phyloP scores from a whole-genome alignment of 2,797 vertebrate species.

The Artibeus jamaicensis region DNA sequence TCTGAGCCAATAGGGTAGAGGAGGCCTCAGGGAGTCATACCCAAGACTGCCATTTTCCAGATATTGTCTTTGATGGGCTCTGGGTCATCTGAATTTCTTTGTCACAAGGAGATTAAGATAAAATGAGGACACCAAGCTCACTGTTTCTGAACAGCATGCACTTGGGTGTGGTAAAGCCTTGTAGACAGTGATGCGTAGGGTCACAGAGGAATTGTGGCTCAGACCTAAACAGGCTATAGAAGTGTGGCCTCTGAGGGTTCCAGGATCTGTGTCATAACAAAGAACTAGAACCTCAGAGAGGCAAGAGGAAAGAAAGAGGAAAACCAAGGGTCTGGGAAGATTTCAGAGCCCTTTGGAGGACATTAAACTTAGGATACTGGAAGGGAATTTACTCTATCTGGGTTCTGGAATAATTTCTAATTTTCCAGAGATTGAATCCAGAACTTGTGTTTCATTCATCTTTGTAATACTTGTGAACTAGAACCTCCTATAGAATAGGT shows the following conservation, averaged over 20 bases:
- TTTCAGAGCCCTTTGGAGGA: background rate
- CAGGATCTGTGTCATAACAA: slow-evolving; percentile 61
- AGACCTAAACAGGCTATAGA: background rate
- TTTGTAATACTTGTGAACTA: background rate
- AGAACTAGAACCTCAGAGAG: slow-evolving; percentile 42
- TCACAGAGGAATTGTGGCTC: background rate
- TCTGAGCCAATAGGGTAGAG: background rate
- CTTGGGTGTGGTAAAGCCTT: background rate
- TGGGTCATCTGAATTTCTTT: slow-evolving; percentile 51
- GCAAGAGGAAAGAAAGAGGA: background rate
- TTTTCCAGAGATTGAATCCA: background rate
- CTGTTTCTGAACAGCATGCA: background rate
- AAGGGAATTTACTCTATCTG: background rate
- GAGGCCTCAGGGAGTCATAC: slow-evolving; percentile 19
- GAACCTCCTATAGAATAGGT: background rate
- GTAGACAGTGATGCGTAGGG: background rate
- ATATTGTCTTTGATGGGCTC: background rate
- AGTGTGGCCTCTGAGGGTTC: slow-evolving; percentile 47
- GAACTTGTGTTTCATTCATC: background rate
- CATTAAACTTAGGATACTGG: background rate
- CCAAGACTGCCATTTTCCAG: slow-evolving; percentile 51
- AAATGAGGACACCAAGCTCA: background rate
- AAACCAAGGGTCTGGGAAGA: background rate
- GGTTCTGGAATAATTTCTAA: slow-evolving; percentile 19
- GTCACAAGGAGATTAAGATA: background rate